Evolutionary conservation across 2,888 invertebrate genomes (phyloP).

Genomic region (Sacculina carcini): DNA sequence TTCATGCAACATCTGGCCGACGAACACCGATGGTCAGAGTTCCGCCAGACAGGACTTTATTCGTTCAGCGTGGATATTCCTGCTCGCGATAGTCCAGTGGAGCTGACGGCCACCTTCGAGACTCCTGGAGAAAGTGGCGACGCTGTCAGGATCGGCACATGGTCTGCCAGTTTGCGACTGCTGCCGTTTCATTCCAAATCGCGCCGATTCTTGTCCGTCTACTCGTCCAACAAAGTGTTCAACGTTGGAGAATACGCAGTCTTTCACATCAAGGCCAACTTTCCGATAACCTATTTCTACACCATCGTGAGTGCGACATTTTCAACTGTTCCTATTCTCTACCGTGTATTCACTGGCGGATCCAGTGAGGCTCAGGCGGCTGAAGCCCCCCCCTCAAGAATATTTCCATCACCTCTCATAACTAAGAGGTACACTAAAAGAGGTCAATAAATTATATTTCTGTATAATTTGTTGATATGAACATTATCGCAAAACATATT

Average conservation of each 20-base stretch:
- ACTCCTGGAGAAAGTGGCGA: constrained; percentile 1
- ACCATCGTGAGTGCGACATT: constrained; percentile 8
- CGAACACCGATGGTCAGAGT: constrained; percentile 9
- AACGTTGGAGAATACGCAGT: constrained; percentile 27
- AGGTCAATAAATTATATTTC: too few species aligned
- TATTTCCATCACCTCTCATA: too few species aligned
- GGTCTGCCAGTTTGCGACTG: neutral
- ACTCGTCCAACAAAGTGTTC: constrained; percentile 20
- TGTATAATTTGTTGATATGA: too few species aligned
- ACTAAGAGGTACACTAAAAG: too few species aligned
- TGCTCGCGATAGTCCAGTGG: neutral
- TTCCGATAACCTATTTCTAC: constrained; percentile 15
- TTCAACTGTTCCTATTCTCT: neutral
- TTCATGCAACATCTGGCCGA: too few species aligned
- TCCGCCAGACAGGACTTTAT: constrained; percentile 6
- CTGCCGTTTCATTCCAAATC: neutral
- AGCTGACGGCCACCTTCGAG: constrained; percentile 6
- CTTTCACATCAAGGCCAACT: constrained; percentile 26
- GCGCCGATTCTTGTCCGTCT: neutral
- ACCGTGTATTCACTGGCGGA: too few species aligned
- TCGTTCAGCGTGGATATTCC: constrained; percentile 5
- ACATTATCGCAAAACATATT: too few species aligned
- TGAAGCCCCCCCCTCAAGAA: too few species aligned
- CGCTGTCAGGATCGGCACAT: neutral
- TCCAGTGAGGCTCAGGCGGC: too few species aligned